A percentile compares a stretch with the other conserved stretches of the same genome.
These are phyloP conservation scores for Arizona elegans DNA, from an alignment of 2,113 vertebrate species.

Conservation along the genomic window DNA sequence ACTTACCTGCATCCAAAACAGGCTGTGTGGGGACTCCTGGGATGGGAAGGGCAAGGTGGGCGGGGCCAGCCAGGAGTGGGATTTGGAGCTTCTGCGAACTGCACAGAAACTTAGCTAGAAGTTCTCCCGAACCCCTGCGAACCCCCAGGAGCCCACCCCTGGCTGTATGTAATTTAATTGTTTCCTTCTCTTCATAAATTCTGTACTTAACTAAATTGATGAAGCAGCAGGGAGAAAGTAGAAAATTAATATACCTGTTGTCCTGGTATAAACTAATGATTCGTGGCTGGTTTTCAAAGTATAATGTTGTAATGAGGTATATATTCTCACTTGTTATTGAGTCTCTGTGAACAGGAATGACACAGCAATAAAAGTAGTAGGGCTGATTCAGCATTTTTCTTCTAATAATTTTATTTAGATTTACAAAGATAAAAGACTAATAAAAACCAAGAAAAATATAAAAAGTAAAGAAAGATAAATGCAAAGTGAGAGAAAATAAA, in stretches of 20 bases:
- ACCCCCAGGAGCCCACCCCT: too few relatives aligned
- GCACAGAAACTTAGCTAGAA: too few relatives aligned
- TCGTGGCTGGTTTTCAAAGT: not conserved
- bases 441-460: not conserved
- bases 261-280: not conserved
- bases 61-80: too few relatives aligned
- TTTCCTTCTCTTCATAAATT: not conserved
- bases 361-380: not conserved
- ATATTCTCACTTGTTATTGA: not conserved
- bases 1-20: too few relatives aligned
- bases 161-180: not conserved
- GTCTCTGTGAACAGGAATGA: not conserved
- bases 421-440: not conserved
- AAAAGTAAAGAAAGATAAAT: not conserved
- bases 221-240: not conserved
- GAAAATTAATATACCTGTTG: not conserved
- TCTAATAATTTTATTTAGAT: not conserved
- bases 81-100: too few relatives aligned
- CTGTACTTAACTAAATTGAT: not conserved
- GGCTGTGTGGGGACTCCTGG: too few relatives aligned
- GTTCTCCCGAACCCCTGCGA: too few relatives aligned
- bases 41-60: too few relatives aligned
- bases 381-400: not conserved
- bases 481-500: not conserved
- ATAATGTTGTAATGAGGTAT: not conserved